These are phyloP conservation scores for Chloropsis cyanopogon DNA, from an alignment of 2,113 vertebrate species.

Conservation along the genomic window DNA sequence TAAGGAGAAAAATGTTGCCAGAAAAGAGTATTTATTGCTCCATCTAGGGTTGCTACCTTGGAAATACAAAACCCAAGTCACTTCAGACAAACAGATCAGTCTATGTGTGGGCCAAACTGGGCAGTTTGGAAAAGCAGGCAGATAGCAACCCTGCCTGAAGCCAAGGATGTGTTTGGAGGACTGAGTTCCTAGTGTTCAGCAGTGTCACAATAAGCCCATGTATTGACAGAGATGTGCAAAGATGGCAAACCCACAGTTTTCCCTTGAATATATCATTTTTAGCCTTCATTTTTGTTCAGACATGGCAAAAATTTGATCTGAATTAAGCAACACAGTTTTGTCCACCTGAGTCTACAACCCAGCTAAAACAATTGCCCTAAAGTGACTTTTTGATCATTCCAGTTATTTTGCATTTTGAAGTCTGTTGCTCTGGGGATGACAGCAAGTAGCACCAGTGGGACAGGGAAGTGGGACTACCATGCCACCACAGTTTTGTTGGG, in stretches of 20 bases:
- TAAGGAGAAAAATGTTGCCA: constrained; percentile 32
- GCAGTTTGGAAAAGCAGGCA: constrained; percentile 37
- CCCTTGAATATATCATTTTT: neutral
- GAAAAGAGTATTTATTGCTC: constrained; percentile 50
- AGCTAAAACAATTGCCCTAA: neutral
- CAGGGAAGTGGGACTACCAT: neutral
- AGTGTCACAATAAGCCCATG: neutral
- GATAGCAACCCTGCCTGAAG: constrained; percentile 42
- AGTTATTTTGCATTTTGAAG: neutral
- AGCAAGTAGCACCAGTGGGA: neutral
- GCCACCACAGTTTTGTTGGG: neutral
- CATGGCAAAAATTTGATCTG: neutral
- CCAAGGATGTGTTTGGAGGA: constrained; percentile 46
- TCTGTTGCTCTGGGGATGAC: neutral
- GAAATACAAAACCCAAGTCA: constrained; percentile 55
- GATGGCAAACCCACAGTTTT: neutral
- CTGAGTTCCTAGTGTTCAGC: constrained; percentile 19
- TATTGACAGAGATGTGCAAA: neutral
- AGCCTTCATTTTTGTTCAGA: neutral
- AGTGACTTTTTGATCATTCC: neutral
- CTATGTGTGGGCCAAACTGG: constrained; percentile 20
- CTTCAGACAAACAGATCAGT: constrained; percentile 48
- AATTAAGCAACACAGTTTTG: neutral
- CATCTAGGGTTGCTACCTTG: constrained; percentile 43
- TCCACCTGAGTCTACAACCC: neutral